These are phyloP conservation scores for Pemphigus obesinymphae DNA, from an alignment of 1,140 invertebrate genomes.

Conservation along the genomic window DNA sequence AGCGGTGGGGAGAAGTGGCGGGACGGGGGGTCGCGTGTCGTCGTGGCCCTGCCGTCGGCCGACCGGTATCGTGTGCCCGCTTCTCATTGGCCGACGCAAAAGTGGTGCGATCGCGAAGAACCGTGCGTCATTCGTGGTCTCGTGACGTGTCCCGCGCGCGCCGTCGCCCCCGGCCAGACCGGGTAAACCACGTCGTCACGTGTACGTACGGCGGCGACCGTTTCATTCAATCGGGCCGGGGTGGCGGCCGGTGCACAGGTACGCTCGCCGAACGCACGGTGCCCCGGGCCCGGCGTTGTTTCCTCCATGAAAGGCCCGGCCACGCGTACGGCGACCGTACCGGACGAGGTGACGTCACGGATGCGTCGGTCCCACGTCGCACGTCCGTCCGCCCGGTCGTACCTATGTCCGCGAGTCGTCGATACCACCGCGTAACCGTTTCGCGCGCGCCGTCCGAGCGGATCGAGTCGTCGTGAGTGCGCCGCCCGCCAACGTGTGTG, in stretches of 20 bases:
- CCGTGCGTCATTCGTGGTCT: not conserved
- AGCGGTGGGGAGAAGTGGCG: too few relatives aligned
- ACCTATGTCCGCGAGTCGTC: not conserved
- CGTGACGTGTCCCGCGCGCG: not conserved
- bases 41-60: too few relatives aligned
- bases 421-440: not conserved
- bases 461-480: not conserved
- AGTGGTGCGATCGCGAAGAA: not conserved
- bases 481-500: not conserved
- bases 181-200: slow-evolving; percentile 20
- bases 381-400: not conserved
- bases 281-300: not conserved
- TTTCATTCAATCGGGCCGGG: not conserved
- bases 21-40: too few relatives aligned
- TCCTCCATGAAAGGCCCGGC: too few relatives aligned
- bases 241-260: not conserved
- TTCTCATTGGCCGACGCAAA: not conserved
- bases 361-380: too few relatives aligned
- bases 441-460: not conserved
- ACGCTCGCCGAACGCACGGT: not conserved
- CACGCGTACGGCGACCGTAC: not conserved
- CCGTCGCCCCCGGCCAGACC: not conserved
- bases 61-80: not conserved
- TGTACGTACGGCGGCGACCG: not conserved
- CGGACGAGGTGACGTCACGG: not conserved